phyloP scores from a whole-genome alignment of 2,888 invertebrate genomes.

The Apantesis nais region DNA sequence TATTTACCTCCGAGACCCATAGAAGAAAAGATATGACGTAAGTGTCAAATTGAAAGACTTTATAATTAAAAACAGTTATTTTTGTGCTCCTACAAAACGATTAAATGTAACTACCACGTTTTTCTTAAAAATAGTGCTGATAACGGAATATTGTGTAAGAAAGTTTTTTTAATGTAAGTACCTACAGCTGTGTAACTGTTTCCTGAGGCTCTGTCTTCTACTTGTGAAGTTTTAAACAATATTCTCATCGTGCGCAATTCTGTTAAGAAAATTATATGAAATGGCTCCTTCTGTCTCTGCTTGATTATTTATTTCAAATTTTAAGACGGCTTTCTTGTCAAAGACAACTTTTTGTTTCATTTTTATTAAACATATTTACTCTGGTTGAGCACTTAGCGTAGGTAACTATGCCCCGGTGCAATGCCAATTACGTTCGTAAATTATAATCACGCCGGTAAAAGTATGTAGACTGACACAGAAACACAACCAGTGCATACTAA shows the following conservation, averaged over 20 bases:
- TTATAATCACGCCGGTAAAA: slow-evolving; percentile 40
- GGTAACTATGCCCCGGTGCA: neutral
- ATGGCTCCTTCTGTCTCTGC: neutral
- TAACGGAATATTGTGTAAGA: neutral
- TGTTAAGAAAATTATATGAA: neutral
- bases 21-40: neutral
- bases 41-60: neutral
- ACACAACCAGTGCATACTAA: slow-evolving; percentile 30
- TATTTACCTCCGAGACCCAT: neutral
- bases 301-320: neutral
- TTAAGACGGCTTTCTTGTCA: neutral
- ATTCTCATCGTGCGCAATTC: neutral
- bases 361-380: neutral
- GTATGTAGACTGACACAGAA: slow-evolving; percentile 29
- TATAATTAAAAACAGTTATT: neutral
- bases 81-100: neutral
- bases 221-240: neutral
- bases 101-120: neutral
- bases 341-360: neutral
- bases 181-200: neutral
- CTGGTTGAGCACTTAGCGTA: neutral
- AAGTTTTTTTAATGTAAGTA: too few relatives aligned
- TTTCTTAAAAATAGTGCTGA: neutral
- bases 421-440: slow-evolving; percentile 34
- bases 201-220: neutral